A percentile compares a stretch with the other conserved stretches of the same genome.
These are phyloP conservation scores for Esperia sulphurella DNA, from an alignment of 2,888 invertebrate species.

Conservation along the genomic window DNA sequence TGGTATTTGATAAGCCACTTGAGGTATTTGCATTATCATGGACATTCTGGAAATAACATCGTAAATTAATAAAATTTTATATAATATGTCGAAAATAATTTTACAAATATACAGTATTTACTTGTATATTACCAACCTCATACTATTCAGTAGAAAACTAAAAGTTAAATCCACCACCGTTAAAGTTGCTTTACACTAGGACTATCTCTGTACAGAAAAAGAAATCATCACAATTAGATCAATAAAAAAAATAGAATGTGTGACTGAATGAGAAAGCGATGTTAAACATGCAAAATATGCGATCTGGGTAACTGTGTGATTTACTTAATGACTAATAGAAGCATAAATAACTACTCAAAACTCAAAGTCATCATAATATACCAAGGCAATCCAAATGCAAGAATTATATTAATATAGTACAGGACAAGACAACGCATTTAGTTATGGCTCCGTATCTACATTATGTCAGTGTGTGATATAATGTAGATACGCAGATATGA, in stretches of 20 bases:
- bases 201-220: conserved; percentile 37
- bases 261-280: no score
- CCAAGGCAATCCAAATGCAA: no score
- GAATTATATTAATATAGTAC: no score
- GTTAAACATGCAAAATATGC: no score
- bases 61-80: conserved; percentile 28
- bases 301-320: no score
- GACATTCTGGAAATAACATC: conserved; percentile 83
- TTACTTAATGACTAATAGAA: no score
- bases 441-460: no score
- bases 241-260: neutral
- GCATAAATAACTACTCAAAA: no score
- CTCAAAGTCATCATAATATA: no score
- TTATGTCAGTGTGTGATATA: no score
- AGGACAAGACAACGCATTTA: no score
- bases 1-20: conserved; percentile 89
- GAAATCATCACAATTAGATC: neutral
- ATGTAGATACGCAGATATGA: no score
- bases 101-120: conserved; percentile 13
- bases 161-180: conserved; percentile 62
- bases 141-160: conserved; percentile 30
- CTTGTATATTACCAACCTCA: conserved; percentile 49
- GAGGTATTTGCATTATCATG: conserved; percentile 91
- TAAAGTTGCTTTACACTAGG: conserved; percentile 63
- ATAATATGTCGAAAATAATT: conserved; percentile 6